Conservation (phyloP, 2,113 vertebrate genomes). For the Erythrocercus mccallii region DNA sequence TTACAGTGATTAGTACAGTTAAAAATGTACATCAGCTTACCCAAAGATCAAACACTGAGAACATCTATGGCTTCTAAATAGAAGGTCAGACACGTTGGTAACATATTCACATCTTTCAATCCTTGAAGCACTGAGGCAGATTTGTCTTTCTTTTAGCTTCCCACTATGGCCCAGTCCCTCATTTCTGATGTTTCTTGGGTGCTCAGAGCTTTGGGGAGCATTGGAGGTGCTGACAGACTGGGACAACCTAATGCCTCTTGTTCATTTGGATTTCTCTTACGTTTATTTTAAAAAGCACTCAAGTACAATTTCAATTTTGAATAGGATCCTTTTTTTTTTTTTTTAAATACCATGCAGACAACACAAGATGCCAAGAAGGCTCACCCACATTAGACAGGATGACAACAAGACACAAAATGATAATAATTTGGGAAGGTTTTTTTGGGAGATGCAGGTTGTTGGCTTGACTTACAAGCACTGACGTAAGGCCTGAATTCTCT, state of each 20-base stretch:
- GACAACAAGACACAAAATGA: not conserved
- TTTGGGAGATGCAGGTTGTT: not conserved
- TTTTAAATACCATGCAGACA: not conserved
- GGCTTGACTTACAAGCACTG: not conserved
- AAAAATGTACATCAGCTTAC: not conserved
- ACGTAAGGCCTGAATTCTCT: not conserved
- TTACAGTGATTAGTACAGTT: not conserved
- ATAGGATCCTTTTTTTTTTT: not conserved
- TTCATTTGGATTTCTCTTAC: not conserved
- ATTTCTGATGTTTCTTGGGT: not conserved
- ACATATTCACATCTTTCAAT: conserved; percentile 34
- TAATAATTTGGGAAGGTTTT: not conserved
- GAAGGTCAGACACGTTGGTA: not conserved
- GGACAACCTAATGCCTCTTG: rapidly evolving
- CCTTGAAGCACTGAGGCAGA: not conserved
- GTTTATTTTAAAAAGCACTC: not conserved
- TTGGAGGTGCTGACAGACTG: not conserved
- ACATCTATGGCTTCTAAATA: conserved; percentile 56
- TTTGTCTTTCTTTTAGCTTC: not conserved
- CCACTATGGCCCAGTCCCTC: not conserved
- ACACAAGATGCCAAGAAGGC: not conserved
- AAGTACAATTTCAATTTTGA: not conserved
- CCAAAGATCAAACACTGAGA: conserved; percentile 8
- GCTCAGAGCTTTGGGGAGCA: not conserved
- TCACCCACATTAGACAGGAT: not conserved